phyloP scores from a whole-genome alignment of 2,888 invertebrate genomes.

The Oxystoma pomonae region DNA sequence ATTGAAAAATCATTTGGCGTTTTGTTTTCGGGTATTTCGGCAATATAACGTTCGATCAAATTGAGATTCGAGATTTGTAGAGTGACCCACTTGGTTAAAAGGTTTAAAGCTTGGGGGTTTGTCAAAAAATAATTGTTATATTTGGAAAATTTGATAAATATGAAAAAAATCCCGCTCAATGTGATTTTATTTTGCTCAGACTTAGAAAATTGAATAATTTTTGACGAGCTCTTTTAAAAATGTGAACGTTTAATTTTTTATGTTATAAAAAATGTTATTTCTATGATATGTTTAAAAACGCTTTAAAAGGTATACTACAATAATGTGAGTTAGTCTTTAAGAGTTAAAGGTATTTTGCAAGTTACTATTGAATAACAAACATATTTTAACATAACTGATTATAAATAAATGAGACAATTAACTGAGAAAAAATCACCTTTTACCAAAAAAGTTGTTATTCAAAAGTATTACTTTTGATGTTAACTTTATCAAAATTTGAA shows the following conservation, averaged over 20 bases:
- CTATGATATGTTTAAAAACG: conserved; percentile 8
- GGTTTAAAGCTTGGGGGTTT: no score
- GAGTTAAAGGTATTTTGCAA: not conserved
- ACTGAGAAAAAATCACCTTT: no score
- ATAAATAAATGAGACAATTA: no score
- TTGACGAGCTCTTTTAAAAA: not conserved
- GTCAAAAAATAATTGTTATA: no score
- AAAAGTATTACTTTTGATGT: conserved; percentile 23
- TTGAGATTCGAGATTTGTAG: no score
- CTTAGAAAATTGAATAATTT: not conserved
- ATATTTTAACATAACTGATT: no score
- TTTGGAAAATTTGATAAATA: no score
- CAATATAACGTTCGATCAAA: no score
- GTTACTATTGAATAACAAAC: not conserved
- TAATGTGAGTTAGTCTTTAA: conserved; percentile 10
- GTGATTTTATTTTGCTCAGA: not conserved
- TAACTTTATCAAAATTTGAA: conserved; percentile 22
- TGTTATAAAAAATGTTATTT: not conserved
- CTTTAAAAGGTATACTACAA: conserved; percentile 15
- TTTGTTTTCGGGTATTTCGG: no score
- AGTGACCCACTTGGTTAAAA: no score
- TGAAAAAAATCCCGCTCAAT: no score
- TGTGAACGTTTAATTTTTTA: not conserved
- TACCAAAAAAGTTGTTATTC: conserved; percentile 5
- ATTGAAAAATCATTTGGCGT: no score